Conservation (phyloP, 2,888 invertebrate species). For the Marasmarcha lunaedactyla region DNA sequence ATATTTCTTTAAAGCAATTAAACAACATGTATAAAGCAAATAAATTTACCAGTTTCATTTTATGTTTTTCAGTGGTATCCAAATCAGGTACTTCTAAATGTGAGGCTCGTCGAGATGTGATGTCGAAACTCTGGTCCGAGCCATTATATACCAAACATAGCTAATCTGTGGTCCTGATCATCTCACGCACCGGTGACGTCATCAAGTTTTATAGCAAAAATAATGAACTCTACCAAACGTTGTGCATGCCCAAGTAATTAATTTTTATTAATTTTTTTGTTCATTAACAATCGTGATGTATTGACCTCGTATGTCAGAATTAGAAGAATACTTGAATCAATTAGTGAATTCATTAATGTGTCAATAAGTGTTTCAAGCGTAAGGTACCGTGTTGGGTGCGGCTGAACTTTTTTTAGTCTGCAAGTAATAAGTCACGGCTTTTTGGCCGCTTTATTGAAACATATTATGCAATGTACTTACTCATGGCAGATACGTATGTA, state of each 20-base stretch:
- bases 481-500: too few species aligned
- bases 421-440: too few species aligned
- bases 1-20: too few species aligned
- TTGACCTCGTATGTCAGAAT: slow-evolving; percentile 45
- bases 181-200: slow-evolving; percentile 45
- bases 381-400: too few species aligned
- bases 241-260: slow-evolving; percentile 44
- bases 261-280: slow-evolving; percentile 30
- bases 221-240: slow-evolving; percentile 32
- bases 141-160: slow-evolving; percentile 46
- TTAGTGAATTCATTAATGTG: not conserved
- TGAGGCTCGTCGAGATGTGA: slow-evolving; percentile 31
- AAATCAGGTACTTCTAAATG: slow-evolving; percentile 18
- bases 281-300: slow-evolving; percentile 25
- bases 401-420: too few species aligned
- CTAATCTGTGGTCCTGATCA: slow-evolving; percentile 39
- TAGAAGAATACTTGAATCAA: slow-evolving; percentile 23
- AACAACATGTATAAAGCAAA: slow-evolving; percentile 14
- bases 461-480: too few species aligned
- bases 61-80: slow-evolving; percentile 16
- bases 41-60: slow-evolving; percentile 58
- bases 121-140: slow-evolving; percentile 25
- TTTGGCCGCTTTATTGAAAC: too few species aligned
- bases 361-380: not conserved
- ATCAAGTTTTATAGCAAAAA: slow-evolving; percentile 24